Percentiles rank a stretch among this genome's conserved stretches.
Evolutionary conservation across 1,140 invertebrate genomes (phyloP).

Genomic region (Lordiphosa mommai): DNA sequence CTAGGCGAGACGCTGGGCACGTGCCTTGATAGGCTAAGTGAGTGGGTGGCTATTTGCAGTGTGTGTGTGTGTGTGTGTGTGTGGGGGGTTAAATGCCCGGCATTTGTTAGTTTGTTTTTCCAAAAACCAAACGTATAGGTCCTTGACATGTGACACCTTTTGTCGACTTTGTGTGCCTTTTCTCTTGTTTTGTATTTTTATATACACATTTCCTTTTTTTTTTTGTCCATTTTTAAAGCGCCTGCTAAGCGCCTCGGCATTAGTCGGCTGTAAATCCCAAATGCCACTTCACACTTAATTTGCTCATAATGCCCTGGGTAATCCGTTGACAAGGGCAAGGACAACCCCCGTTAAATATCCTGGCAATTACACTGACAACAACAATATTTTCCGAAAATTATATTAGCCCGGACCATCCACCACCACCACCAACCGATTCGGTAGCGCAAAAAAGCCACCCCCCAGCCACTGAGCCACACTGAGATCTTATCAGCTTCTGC

Average conservation of each 20-base stretch:
- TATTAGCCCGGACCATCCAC: conserved; percentile 35
- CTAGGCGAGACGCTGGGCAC: conserved; percentile 37
- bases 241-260: conserved; percentile 37
- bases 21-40: conserved; percentile 65
- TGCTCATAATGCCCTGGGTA: conserved; percentile 71
- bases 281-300: conserved; percentile 78
- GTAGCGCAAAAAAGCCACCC: not conserved
- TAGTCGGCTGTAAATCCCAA: conserved; percentile 49
- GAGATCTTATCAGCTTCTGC: conserved; percentile 7
- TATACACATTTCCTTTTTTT: no score
- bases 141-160: conserved; percentile 73
- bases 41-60: not conserved
- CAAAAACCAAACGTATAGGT: not conserved
- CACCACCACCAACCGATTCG: conserved; percentile 11
- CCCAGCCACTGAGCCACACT: not conserved
- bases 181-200: conserved; percentile 30
- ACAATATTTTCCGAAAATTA: conserved; percentile 64
- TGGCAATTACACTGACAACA: conserved; percentile 68
- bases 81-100: conserved; percentile 49
- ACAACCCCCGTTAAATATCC: conserved; percentile 59
- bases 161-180: conserved; percentile 47
- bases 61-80: not conserved
- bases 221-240: conserved; percentile 40
- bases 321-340: conserved; percentile 41
- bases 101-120: conserved; percentile 59